A percentile compares a stretch with the other conserved stretches of the same genome.
Evolutionary conservation across 2,888 invertebrate genomes (phyloP).

Genomic region (Caenorhabditis sp.): DNA sequence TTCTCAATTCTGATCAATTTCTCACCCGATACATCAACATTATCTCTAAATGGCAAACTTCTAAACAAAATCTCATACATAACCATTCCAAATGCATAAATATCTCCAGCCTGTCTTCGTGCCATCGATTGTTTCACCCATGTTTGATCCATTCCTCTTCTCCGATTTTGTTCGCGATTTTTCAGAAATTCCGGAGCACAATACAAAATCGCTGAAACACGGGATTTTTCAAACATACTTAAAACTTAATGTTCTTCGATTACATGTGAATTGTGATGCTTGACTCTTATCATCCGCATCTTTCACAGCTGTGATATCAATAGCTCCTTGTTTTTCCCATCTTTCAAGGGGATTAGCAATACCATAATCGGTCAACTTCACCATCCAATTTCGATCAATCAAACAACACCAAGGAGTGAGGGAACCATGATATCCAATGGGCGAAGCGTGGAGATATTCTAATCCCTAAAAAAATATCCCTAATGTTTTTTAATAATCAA

Average conservation of each 20-base stretch:
- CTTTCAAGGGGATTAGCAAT: slow-evolving; percentile 64
- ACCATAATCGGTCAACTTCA: slow-evolving; percentile 69
- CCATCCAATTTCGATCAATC: slow-evolving; percentile 70
- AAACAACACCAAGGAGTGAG: slow-evolving; percentile 69
- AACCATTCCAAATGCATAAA: slow-evolving; percentile 67
- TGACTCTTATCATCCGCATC: slow-evolving; percentile 64
- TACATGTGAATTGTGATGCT: slow-evolving; percentile 61
- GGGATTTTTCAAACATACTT: neutral
- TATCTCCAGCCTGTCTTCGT: slow-evolving; percentile 64
- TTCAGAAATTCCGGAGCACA: slow-evolving; percentile 62
- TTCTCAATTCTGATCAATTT: neutral
- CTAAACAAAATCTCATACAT: slow-evolving; percentile 67
- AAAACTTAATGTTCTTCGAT: no score
- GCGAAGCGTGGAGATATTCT: slow-evolving; percentile 66
- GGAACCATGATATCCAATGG: slow-evolving; percentile 67
- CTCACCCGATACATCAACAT: slow-evolving; percentile 50
- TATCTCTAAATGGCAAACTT: slow-evolving; percentile 52
- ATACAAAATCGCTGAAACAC: slow-evolving; percentile 47
- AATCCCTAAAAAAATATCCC: slow-evolving; percentile 45
- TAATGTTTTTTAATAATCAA: no score
- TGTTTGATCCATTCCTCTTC: slow-evolving; percentile 59
- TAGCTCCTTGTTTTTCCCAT: slow-evolving; percentile 67
- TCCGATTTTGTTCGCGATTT: slow-evolving; percentile 58
- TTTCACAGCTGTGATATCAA: slow-evolving; percentile 56
- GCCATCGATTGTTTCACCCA: slow-evolving; percentile 60